A percentile compares a stretch with the other conserved stretches of the same genome.
These are phyloP conservation scores for Aphyosemion australe DNA, from an alignment of 2,113 vertebrate species.

Conservation along the genomic window DNA sequence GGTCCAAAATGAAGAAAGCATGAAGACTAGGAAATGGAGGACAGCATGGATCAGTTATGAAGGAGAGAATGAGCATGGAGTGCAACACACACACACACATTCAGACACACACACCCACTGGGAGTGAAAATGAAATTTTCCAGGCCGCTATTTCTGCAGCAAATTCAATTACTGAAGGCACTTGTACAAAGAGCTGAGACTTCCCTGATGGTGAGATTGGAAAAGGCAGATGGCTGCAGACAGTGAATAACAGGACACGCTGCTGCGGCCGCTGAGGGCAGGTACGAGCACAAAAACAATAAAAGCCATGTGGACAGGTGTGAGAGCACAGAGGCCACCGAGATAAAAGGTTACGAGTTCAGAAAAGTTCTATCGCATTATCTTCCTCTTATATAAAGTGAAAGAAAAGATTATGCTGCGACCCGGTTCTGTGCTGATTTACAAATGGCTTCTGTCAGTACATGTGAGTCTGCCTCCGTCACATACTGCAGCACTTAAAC, in stretches of 20 bases:
- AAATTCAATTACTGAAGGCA: slow-evolving; percentile 99
- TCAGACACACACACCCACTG: slow-evolving; percentile 60
- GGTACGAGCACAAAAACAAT: slow-evolving; percentile 74
- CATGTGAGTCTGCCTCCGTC: slow-evolving; percentile 45
- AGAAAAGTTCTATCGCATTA: slow-evolving; percentile 58
- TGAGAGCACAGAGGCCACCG: slow-evolving; percentile 12
- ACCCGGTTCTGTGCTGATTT: slow-evolving; percentile 27
- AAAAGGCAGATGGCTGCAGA: slow-evolving; percentile 96
- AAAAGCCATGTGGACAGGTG: slow-evolving; percentile 61
- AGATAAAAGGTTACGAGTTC: slow-evolving; percentile 57
- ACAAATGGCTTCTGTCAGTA: slow-evolving; percentile 44
- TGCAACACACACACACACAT: slow-evolving; percentile 19
- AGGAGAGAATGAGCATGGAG: slow-evolving; percentile 37
- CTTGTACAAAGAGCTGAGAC: slow-evolving; percentile 95
- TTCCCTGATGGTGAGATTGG: slow-evolving; percentile 98
- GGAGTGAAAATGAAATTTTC: slow-evolving; percentile 97
- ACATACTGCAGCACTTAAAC: slow-evolving; percentile 22
- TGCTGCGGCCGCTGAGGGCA: slow-evolving; percentile 64
- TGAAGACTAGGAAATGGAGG: slow-evolving; percentile 51
- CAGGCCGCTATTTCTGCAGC: slow-evolving; percentile 97
- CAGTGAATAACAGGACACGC: slow-evolving; percentile 88
- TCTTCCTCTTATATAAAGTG: slow-evolving; percentile 57
- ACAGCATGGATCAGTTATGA: slow-evolving; percentile 56
- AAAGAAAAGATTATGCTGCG: slow-evolving; percentile 31
- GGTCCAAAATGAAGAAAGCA: slow-evolving; percentile 44